Base-by-base conservation (phyloP, 2,113 vertebrate species). In the Nicator chloris region DNA sequence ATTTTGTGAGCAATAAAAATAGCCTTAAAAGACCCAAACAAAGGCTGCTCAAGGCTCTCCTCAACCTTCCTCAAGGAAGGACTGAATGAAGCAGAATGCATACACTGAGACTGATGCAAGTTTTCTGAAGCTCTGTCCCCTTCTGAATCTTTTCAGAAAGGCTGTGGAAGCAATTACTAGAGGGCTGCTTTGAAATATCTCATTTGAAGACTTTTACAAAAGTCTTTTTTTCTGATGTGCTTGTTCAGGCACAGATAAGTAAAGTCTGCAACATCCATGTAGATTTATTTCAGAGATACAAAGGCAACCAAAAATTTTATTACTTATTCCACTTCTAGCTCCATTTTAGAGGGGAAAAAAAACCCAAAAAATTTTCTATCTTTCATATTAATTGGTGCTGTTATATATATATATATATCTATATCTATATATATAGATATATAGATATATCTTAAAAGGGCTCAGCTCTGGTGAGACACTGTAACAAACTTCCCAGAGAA, bases 51-150 rank as follows among this genome's bases (percentile, higher is more conserved):
- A 2, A 5, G 12, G 12, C 6, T 64, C 30, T 51, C 17, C 19
- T 79, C 8, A 2, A 5, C 26, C 18, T 64, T 72, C 15, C 56
- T 37, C 1, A 4, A 54, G 13, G 9, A 83, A 71, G 30, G 15
- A 60, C 8, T 31, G 16, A 68, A 75, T 26, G 31, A 39, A 80
- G 14, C 11, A 56, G n/a, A 59, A 35, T 0, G 3, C 15, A 50
- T 8, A n/a, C 4, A 17, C 2, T 31, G n/a, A 60, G 51, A 35
- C 1, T 1, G 0, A 26, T 4, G 22, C 6, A 59, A 37, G n/a
- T 39, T 39, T 91, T 66, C 82, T 42, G 42, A 85, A 82, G n/a
- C 3, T 50, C 31, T 39, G 11, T 7, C 21, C 11, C 7, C 31
- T 26, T 21, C 18, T 0, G 1, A 40, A 15, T 28, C 39, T 77